Evolutionary conservation across 1,140 invertebrate species (phyloP).

Genomic region (Zaprionus nigranus): DNA sequence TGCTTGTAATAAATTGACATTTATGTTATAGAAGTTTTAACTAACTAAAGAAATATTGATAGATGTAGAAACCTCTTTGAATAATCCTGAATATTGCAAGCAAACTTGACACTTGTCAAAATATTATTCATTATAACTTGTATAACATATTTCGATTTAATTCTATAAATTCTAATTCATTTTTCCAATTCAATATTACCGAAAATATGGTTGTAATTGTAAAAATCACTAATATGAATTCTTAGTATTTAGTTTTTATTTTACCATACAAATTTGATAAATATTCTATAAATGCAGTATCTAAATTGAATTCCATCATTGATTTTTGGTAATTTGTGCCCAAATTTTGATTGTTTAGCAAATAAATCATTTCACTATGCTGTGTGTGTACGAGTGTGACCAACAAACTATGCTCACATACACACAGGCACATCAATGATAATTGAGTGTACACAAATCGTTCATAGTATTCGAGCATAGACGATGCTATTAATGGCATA

Average conservation of each 20-base stretch:
- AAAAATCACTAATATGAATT: background rate
- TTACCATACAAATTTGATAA: background rate
- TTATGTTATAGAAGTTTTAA: too few species aligned
- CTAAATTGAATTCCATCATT: background rate
- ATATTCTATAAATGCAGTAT: background rate
- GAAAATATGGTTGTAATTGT: background rate
- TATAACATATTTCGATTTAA: too few species aligned
- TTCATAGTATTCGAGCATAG: constrained; percentile 43
- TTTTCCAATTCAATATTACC: too few species aligned
- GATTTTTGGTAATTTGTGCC: constrained; percentile 10
- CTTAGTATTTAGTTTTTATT: background rate
- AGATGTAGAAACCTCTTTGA: too few species aligned
- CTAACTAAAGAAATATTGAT: too few species aligned
- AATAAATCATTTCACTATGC: constrained; percentile 9
- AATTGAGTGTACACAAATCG: constrained; percentile 51
- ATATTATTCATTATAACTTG: too few species aligned
- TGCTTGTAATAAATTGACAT: too few species aligned
- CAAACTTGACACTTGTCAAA: too few species aligned
- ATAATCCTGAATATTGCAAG: too few species aligned
- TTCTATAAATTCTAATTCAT: too few species aligned
- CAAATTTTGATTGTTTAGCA: constrained; percentile 26
- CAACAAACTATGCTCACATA: constrained; percentile 15
- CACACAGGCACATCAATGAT: constrained; percentile 21
- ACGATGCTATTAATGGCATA: constrained; percentile 35
- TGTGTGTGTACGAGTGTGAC: constrained; percentile 4